A percentile compares a stretch with the other conserved stretches of the same genome.
Conservation (phyloP, 2,113 vertebrate species). For the Solenodon paradoxus region DNA sequence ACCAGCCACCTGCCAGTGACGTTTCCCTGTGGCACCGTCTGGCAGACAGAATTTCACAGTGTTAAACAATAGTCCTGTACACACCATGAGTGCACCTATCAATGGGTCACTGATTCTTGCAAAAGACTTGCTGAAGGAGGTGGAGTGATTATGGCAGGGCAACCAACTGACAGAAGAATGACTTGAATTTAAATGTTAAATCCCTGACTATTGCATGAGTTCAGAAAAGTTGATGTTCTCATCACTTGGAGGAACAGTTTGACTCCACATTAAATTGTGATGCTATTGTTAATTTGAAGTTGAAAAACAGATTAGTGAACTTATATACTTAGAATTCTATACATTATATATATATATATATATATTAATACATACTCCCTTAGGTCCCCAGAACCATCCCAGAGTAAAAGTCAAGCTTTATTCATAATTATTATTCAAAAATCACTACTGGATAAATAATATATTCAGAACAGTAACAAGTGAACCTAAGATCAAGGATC, state of each 20-base stretch:
- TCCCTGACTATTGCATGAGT: neutral
- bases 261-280: neutral
- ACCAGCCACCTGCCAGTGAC: slow-evolving; percentile 67
- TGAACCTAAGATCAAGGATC: neutral
- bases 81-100: neutral
- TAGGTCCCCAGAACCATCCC: neutral
- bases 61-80: slow-evolving; percentile 55
- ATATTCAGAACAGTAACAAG: neutral
- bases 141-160: neutral
- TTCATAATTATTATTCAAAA: neutral
- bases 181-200: neutral
- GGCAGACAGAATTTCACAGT: slow-evolving; percentile 78
- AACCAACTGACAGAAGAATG: neutral
- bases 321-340: neutral
- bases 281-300: neutral
- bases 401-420: no score
- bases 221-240: neutral
- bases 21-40: slow-evolving; percentile 77
- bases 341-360: neutral
- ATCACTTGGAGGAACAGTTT: neutral
- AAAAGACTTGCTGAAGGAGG: slow-evolving; percentile 38
- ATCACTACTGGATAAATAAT: neutral
- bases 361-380: neutral
- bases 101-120: slow-evolving; percentile 73
- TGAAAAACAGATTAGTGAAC: neutral